phyloP scores from a whole-genome alignment of 2,888 invertebrate species.

The Elegia similella region DNA sequence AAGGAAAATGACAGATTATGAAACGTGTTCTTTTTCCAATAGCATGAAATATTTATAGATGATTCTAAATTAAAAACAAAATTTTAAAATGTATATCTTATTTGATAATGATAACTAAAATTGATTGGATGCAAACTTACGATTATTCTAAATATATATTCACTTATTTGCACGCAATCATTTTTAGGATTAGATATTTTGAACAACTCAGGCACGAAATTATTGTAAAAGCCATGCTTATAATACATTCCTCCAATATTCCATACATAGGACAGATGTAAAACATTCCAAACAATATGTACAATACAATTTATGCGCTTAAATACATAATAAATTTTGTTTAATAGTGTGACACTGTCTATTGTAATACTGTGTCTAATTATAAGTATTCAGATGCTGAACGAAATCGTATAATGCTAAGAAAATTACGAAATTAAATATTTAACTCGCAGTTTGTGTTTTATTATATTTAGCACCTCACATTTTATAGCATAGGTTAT shows the following conservation, averaged over 20 bases:
- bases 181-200: background rate
- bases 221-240: constrained; percentile 42
- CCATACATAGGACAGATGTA: constrained; percentile 45
- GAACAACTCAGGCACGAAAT: constrained; percentile 13
- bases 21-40: background rate
- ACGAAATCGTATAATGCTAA: constrained; percentile 79
- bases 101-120: background rate
- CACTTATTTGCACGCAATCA: background rate
- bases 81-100: too few species aligned
- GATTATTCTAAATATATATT: background rate
- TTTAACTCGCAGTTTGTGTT: constrained; percentile 69
- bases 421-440: constrained; percentile 81
- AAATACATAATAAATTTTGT: constrained; percentile 62
- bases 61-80: too few species aligned
- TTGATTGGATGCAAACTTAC: background rate
- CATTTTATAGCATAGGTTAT: background rate
- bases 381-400: constrained; percentile 77
- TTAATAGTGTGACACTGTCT: constrained; percentile 56
- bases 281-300: constrained; percentile 67
- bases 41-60: background rate
- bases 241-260: constrained; percentile 55
- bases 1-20: constrained; percentile 50
- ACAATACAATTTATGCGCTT: constrained; percentile 70
- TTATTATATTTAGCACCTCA: constrained; percentile 28
- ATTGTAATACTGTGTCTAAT: constrained; percentile 70